A percentile compares a stretch with the other conserved stretches of the same genome.
phyloP scores from a whole-genome alignment of 2,888 invertebrate genomes.

The Aporophyla nigra region DNA sequence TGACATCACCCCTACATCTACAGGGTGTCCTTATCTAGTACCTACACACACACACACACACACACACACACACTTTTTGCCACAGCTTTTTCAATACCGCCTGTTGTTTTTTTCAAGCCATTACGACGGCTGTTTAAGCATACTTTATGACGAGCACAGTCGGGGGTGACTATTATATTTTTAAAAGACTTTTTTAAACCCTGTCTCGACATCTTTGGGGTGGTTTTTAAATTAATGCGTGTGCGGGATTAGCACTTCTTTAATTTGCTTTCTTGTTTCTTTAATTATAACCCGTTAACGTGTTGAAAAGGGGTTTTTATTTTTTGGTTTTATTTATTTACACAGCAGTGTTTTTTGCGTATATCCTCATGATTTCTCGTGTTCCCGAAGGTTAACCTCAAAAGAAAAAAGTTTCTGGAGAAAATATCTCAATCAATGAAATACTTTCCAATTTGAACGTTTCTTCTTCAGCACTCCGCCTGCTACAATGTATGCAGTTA shows the following conservation, averaged over 20 bases:
- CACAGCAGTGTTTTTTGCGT: background rate
- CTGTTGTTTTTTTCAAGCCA: conserved; percentile 67
- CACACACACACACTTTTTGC: conserved; percentile 64
- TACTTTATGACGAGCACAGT: conserved; percentile 73
- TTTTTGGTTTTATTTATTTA: conserved; percentile 45
- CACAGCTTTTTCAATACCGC: conserved; percentile 65
- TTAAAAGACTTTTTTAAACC: conserved; percentile 71
- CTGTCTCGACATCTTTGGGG: conserved; percentile 62
- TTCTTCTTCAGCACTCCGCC: background rate
- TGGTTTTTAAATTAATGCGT: conserved; percentile 75
- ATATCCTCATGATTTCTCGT: no score
- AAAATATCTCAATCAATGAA: background rate
- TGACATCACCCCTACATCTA: conserved; percentile 16
- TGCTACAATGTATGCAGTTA: background rate
- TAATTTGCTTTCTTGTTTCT: conserved; percentile 71
- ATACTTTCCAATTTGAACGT: background rate
- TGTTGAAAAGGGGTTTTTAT: conserved; percentile 58
- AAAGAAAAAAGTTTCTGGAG: background rate
- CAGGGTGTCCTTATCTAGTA: conserved; percentile 35
- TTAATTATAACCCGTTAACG: conserved; percentile 71
- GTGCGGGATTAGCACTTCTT: conserved; percentile 80
- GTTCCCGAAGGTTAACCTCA: background rate
- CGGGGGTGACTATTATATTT: conserved; percentile 75
- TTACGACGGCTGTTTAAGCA: conserved; percentile 71
- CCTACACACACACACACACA: conserved; percentile 1